Percentiles rank a stretch among this genome's conserved stretches.
phyloP scores from a whole-genome alignment of 2,888 invertebrate genomes.

The Troglohyphantes excavatus region DNA sequence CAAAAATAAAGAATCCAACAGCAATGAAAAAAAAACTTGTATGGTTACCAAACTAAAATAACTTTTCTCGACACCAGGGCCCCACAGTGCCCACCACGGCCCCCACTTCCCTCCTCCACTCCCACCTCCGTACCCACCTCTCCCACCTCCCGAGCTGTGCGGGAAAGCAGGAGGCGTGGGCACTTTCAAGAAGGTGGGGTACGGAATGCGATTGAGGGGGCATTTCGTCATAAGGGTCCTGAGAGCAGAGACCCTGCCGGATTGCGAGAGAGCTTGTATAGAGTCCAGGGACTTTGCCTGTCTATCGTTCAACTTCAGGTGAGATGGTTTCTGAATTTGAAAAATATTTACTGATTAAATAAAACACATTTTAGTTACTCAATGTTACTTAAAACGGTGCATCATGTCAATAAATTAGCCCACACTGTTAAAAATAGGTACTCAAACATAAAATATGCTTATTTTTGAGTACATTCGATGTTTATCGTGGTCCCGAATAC shows the following conservation, averaged over 20 bases:
- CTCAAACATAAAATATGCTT: too few species aligned
- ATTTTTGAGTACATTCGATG: too few species aligned
- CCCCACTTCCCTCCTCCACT: constrained; percentile 45
- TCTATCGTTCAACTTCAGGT: constrained; percentile 88
- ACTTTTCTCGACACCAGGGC: constrained; percentile 14
- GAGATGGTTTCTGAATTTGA: not conserved
- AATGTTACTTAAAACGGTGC: too few species aligned
- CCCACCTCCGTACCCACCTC: constrained; percentile 52
- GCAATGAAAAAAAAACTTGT: too few species aligned
- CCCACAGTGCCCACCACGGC: constrained; percentile 44
- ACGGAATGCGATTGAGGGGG: constrained; percentile 79
- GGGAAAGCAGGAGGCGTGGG: constrained; percentile 53
- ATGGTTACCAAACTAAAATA: too few species aligned
- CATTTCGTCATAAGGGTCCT: constrained; percentile 79
- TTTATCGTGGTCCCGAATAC: too few species aligned
- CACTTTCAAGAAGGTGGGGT: constrained; percentile 79
- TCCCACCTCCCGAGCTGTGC: constrained; percentile 46
- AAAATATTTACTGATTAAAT: too few species aligned
- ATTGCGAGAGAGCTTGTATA: constrained; percentile 92
- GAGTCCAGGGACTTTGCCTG: constrained; percentile 92
- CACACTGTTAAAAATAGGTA: too few species aligned
- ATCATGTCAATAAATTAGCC: too few species aligned
- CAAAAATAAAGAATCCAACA: too few species aligned
- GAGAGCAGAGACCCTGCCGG: constrained; percentile 84
- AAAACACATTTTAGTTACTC: too few species aligned